Base-by-base conservation (phyloP, 1,140 invertebrate species). In the Drosophila arawakana region DNA sequence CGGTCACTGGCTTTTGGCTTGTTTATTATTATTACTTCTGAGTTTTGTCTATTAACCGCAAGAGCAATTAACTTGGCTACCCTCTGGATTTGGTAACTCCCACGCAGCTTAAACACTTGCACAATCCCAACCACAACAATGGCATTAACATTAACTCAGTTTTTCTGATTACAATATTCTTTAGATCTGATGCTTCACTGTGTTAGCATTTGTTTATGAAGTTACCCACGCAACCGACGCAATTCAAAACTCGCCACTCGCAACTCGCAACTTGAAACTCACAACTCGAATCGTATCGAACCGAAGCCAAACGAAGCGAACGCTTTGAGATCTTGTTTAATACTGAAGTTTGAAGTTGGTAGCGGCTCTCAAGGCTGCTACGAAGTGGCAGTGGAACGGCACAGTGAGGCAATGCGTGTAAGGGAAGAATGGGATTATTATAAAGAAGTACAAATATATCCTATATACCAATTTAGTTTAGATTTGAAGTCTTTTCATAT, bases 271-370 rank as follows among this genome's bases (percentile, higher is more conserved):
- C 18, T 21, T 21, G 18, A 21, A 21, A 30, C 25, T 30, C 50
- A 21, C 63, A 47, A 61, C 59, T 52, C 25, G 25, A 30, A 30
- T 30, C 25, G 25, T 30, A 30, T 30, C 25, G 25, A 30, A 30
- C 25, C 60, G 68, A 13, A 15, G 44, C 41, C 34, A 41, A 18
- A 4, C 59, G 69, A 80, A 80, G 69, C 76, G 80, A 68, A 59
- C 83, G 73, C 76, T 82, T 74, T 86, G 83, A 88, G 83, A 88
- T 88, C 83, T 83, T 84, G 77, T 83, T 89, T 88, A 89, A 88
- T 88, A 88, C 83, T 86, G 54, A 78, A 86, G 76, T 69, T 66
- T 44, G 80, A 75, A 81, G 78, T 76, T 76, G 73, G 57, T 13
- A 70, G 79, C 82, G 60, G 66, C 35, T 30, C 52, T 58, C 78